Percentiles rank a stretch among this genome's conserved stretches.
Evolutionary conservation across 2,888 invertebrate genomes (phyloP).

Genomic region (Drosophila putrida): DNA sequence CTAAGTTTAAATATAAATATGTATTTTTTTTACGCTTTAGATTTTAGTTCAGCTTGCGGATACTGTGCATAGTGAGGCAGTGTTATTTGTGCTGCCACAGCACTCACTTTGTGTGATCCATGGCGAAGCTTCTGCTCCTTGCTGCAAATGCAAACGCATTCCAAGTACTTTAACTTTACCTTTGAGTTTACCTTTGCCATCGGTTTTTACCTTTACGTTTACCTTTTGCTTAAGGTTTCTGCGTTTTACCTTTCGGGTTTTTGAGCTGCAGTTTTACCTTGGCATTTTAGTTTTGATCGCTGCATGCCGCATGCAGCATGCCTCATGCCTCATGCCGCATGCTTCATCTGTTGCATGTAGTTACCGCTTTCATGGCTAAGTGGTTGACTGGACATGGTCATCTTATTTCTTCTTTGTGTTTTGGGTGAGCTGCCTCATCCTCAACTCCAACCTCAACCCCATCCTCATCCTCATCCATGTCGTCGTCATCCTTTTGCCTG

Average conservation of each 20-base stretch:
- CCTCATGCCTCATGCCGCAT: conserved; percentile 75
- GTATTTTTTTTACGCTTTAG: no score
- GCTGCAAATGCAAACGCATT: conserved; percentile 53
- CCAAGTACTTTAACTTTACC: conserved; percentile 65
- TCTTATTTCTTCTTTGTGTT: conserved; percentile 47
- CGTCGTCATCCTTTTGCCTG: conserved; percentile 45
- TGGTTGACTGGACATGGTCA: conserved; percentile 80
- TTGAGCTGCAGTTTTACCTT: conserved; percentile 57
- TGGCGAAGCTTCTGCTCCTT: conserved; percentile 63
- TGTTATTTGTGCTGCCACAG: conserved; percentile 44
- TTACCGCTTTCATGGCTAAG: conserved; percentile 82
- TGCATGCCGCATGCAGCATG: conserved; percentile 65
- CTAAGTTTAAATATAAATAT: no score
- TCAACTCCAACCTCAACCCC: conserved; percentile 10
- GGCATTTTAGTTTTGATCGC: conserved; percentile 61
- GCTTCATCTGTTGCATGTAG: conserved; percentile 81
- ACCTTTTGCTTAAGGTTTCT: conserved; percentile 29
- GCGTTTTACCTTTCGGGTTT: conserved; percentile 39
- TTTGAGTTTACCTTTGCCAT: conserved; percentile 30
- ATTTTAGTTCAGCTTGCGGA: neutral
- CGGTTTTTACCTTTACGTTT: conserved; percentile 33
- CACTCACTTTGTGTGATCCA: conserved; percentile 74
- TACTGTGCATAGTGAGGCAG: conserved; percentile 35
- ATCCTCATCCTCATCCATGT: conserved; percentile 12
- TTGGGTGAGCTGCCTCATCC: conserved; percentile 55